Percentiles rank a stretch among this genome's conserved stretches.
Conservation (phyloP, 1,140 invertebrate species). For the Drosophila elegans region DNA sequence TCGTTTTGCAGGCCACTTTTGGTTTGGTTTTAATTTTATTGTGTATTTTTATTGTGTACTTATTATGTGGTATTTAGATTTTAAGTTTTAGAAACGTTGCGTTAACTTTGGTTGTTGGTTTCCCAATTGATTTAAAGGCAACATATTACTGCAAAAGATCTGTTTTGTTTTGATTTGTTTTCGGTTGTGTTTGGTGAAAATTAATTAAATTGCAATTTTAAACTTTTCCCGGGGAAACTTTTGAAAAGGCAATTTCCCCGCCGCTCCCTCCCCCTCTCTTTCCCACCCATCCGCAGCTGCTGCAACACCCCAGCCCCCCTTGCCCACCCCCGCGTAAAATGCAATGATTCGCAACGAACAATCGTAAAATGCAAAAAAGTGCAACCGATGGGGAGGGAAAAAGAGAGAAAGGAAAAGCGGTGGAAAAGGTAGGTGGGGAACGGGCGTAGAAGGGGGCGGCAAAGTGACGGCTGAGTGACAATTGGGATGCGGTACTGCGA, state of each 20-base stretch:
- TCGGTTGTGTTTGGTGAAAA: constrained; percentile 17
- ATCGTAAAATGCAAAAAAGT: constrained; percentile 61
- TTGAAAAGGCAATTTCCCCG: constrained; percentile 31
- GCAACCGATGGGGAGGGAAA: constrained; percentile 4
- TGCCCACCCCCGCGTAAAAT: constrained; percentile 17
- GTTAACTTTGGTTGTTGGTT: constrained; percentile 73
- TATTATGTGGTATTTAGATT: constrained; percentile 33
- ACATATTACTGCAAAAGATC: constrained; percentile 67
- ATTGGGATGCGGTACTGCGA: constrained; percentile 17
- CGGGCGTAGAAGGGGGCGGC: constrained; percentile 2
- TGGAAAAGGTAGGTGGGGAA: constrained; percentile 8
- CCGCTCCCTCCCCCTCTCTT: neutral
- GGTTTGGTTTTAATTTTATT: constrained; percentile 46
- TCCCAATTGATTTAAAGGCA: constrained; percentile 65
- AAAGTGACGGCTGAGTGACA: constrained; percentile 43
- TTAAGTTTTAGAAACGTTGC: constrained; percentile 74
- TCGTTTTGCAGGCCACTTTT: constrained; percentile 78
- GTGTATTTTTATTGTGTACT: constrained; percentile 16
- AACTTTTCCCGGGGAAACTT: constrained; percentile 36
- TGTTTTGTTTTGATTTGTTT: constrained; percentile 28
- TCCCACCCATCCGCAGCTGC: constrained; percentile 27
- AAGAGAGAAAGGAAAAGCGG: neutral
- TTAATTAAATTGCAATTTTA: constrained; percentile 68
- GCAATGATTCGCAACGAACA: constrained; percentile 62
- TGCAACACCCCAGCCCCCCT: neutral